Base-by-base conservation (phyloP, 2,888 invertebrate species). In the Drosophila niveifrons region DNA sequence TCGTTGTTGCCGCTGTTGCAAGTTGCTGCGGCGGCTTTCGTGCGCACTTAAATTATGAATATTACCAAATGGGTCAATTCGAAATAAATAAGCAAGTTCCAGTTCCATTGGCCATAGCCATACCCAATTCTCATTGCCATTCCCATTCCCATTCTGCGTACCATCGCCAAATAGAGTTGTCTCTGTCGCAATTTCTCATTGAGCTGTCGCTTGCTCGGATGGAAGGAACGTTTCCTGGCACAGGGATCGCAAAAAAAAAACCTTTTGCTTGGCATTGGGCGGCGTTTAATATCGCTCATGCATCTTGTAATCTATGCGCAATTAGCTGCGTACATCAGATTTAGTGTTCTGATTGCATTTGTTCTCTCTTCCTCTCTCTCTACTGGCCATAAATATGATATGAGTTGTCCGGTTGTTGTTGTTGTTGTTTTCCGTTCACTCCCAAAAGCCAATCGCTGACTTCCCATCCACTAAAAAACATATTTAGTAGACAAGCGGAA, bases 31-130 rank as follows among this genome's bases (percentile, higher is more conserved):
- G 75, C 77, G 76, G 78, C 74, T 75, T 72, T 83, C 80, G 84
- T 85, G 86, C 73, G 77, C 78, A 85, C 75, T 82, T 91, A 91
- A 91, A 88, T 91, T 91, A 91, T 91, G 91, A 91, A 91, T 91
- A 91, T 91, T 91, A 83, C 91, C 91, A 90, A 91, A 91, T 91
- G 91, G 91, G 90, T 91, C 91, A 90, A 91, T 91, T 90, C 81
- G 80, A 84, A 91, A 91, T 91, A 91, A 91, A 91, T 91, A 90
- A 87, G 86, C 88, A 82, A 17, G 28, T 48, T 15, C n/a, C 28
- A 17, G 17, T 50, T 15, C 15, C 9, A n/a, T 17, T 43, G 9
- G 10, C 34, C 34, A 3, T 36, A 3, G 2, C 41, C 59, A 23
- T 18, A n/a, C n/a, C n/a, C n/a, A n/a, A 23, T 23, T 23, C 23